Evolutionary conservation across 2,888 invertebrate species (phyloP), one percentile per base, ranked within the genome.

Genomic region (Congeria kusceri): DNA sequence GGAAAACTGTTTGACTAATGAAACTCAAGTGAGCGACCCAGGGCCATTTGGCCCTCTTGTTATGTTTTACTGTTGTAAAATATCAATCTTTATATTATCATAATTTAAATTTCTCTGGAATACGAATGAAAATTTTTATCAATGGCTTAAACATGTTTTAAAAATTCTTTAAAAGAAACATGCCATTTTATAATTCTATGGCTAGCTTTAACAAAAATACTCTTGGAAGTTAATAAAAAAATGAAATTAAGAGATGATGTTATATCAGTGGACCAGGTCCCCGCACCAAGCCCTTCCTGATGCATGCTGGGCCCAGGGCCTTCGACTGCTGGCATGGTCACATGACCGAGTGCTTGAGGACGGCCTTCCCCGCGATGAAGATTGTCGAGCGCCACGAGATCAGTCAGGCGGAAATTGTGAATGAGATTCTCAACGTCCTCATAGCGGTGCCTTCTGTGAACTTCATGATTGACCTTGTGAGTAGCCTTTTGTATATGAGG

Each of bases 371-470:
- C 0, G 66, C 68, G 3, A 32, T 85, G 3, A 18, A 28, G 7
- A 32, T 78, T 5, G 67, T 81, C 0, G 59, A 72, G 0, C 70
- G 78, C 27, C 46, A 71, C 18, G 69, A 79, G 56, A 70, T 92
- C 44, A 78, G 85, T 11, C 78, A 86, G 64, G 46, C 57, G 0
- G 32, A 75, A 47, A 81, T 92, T 7, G 86, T 91, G 9, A 80
- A 84, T 39, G 89, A 92, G 61, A 74, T 91, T 11, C 66, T 91
- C 7, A 85, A 88, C 76, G 85, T 93, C 47, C 81, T 93, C 69
- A 87, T 91, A 53, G 92, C 90, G 25, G 85, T 92, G 27, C 90
- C 91, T 0, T 93, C 92, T 11, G 46, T 80, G 13, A 86, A 88
- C 28, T 91, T 91, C 64, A 79, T 81, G 39, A 80, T 90, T 9